These are phyloP conservation scores for Hyles euphorbiae DNA, from an alignment of 1,140 invertebrate genomes.

Conservation along the genomic window DNA sequence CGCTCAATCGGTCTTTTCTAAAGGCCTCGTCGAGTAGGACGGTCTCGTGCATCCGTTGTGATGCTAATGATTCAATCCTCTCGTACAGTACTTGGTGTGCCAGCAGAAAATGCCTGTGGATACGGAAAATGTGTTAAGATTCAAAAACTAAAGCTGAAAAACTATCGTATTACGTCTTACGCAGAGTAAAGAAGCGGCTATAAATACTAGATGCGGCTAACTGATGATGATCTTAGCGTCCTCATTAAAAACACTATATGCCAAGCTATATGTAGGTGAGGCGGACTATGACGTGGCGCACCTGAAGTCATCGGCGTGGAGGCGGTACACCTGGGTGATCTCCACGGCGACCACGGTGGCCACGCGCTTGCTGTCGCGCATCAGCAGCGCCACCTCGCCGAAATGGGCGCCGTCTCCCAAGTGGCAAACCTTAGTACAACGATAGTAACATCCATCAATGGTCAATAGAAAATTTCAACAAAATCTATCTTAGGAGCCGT, in stretches of 20 bases:
- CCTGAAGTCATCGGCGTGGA: constrained; percentile 70
- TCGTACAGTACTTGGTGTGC: constrained; percentile 15
- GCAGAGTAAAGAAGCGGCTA: too few species aligned
- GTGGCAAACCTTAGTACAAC: constrained; percentile 63
- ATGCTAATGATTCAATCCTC: constrained; percentile 21
- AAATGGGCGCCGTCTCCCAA: constrained; percentile 75
- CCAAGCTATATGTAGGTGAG: too few species aligned
- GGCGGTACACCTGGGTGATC: constrained; percentile 73
- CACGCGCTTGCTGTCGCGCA: constrained; percentile 69
- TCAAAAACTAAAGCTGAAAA: neutral
- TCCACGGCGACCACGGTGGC: constrained; percentile 76
- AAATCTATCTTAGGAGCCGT: too few species aligned
- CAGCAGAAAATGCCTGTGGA: constrained; percentile 20
- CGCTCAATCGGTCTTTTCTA: constrained; percentile 2
- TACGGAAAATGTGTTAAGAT: neutral
- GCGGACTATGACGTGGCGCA: constrained; percentile 7
- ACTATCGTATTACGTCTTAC: too few species aligned
- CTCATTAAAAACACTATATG: too few species aligned
- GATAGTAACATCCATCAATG: too few species aligned
- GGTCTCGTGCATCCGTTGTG: constrained; percentile 28
- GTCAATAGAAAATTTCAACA: too few species aligned
- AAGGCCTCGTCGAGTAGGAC: constrained; percentile 23
- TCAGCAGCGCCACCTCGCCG: constrained; percentile 75
- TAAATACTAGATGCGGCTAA: too few species aligned
- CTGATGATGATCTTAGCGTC: too few species aligned